phyloP scores from a whole-genome alignment of 2,113 vertebrate species.

The Nothoprocta pentlandii region DNA sequence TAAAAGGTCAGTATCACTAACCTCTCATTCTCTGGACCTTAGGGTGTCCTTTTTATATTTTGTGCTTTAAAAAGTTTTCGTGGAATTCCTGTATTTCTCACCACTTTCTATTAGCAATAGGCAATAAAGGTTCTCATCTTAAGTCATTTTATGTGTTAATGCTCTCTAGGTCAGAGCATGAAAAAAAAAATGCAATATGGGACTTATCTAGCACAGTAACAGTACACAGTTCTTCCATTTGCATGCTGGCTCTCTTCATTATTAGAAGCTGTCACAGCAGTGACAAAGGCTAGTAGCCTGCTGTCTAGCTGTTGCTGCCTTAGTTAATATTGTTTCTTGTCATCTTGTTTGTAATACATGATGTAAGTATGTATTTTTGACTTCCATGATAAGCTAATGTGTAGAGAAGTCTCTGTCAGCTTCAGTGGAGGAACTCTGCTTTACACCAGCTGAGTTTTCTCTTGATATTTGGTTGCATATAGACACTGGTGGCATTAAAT shows the following conservation, averaged over 20 bases:
- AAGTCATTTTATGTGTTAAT: not conserved
- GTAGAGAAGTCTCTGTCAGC: not conserved
- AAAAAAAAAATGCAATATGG: not conserved
- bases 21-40: not conserved
- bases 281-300: not conserved
- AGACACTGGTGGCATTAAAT: not conserved
- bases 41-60: not conserved
- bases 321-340: not conserved
- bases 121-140: not conserved
- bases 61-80: not conserved
- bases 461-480: not conserved
- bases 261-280: not conserved
- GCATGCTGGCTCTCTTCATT: not conserved
- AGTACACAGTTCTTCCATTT: not conserved
- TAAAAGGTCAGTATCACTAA: not conserved
- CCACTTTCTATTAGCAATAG: not conserved
- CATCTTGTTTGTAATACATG: not conserved
- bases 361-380: not conserved
- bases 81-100: not conserved
- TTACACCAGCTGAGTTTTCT: not conserved
- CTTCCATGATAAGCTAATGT: not conserved
- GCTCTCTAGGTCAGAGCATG: not conserved
- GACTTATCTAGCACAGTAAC: not conserved
- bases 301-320: not conserved
- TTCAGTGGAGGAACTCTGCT: not conserved